Base-by-base conservation (phyloP, 2,888 invertebrate species). In the Eucera pruinosa region DNA sequence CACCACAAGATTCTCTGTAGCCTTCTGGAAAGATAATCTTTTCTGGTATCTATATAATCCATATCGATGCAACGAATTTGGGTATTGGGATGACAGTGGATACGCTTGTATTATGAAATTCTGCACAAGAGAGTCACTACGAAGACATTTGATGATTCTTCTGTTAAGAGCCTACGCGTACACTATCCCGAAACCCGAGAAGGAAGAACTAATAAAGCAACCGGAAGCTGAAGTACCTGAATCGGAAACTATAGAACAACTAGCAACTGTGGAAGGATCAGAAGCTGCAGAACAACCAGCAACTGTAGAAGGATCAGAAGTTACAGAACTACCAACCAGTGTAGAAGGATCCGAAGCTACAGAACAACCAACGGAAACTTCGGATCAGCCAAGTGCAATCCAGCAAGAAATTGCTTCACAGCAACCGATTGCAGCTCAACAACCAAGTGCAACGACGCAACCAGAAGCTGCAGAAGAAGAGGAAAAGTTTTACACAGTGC, bases 31-130 rank as follows among this genome's bases (percentile, higher is more conserved):
- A 2, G 91, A 91, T 33, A 90, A 85, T 0, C 55, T 70, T 0
- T 91, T 90, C 72, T 91, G 91, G 91, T 91, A 90, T 23, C 64
- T 90, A 0, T 91, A 89, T 70, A 91, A 90, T 72, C 91, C 91
- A 0, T 91, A 90, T 47, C 85, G 90, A 0, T 91, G 91, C 80
- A 85, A 91, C 72, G 61, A 88, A 39, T 88, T 84, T 64, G 91
- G 91, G 3, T 82, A 88, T 9, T 91, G 89, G 89, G 36, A 86
- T 57, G 85, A 91, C 52, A 2, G 54, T 0, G 91, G 91, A 4
- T 82, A 70, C 66, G 90, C 89, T 3, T 89, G 89, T 30, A 88
- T 91, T 23, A 48, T 86, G 7, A 91, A 91, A 55, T 90, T 91
- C 61, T 90, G 89, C 69, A 72, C 89, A 9, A 87, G 62, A 27